Percentiles rank a stretch among this genome's conserved stretches.
Conservation (phyloP, 1,140 invertebrate species). For the Trinorchestia longiramus region DNA sequence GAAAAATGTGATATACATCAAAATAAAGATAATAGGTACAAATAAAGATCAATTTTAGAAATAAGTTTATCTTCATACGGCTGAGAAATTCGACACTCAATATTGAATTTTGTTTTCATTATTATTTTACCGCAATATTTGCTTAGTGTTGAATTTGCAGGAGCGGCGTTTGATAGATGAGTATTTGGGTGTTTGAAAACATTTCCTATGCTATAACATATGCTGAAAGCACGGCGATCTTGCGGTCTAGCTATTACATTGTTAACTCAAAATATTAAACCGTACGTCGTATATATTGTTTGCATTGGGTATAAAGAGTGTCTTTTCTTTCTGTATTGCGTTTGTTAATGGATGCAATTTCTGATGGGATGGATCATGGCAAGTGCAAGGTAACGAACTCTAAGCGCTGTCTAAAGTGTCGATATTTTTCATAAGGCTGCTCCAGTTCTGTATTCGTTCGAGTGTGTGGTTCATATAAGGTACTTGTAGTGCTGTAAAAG, state of each 20-base stretch:
- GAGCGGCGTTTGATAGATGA: too few species aligned
- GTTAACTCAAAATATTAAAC: neutral
- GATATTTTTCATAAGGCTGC: neutral
- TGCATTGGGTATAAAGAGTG: neutral
- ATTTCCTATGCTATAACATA: too few species aligned
- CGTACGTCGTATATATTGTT: neutral
- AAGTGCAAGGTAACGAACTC: neutral
- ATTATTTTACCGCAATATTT: too few species aligned
- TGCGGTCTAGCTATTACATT: neutral
- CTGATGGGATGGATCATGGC: neutral
- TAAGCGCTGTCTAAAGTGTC: neutral
- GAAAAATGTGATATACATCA: too few species aligned
- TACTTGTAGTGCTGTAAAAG: neutral
- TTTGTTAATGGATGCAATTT: neutral
- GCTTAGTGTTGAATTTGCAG: too few species aligned
- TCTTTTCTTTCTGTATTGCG: neutral
- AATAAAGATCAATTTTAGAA: too few species aligned
- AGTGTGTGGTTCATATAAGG: neutral
- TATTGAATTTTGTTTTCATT: too few species aligned
- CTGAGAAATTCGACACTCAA: too few species aligned
- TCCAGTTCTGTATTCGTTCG: neutral
- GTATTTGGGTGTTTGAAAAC: too few species aligned
- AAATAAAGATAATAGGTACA: too few species aligned
- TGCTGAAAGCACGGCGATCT: too few species aligned
- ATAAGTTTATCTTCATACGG: too few species aligned